A percentile compares a stretch with the other conserved stretches of the same genome.
Conservation (phyloP, 2,113 vertebrate species). For the Hylia prasina region DNA sequence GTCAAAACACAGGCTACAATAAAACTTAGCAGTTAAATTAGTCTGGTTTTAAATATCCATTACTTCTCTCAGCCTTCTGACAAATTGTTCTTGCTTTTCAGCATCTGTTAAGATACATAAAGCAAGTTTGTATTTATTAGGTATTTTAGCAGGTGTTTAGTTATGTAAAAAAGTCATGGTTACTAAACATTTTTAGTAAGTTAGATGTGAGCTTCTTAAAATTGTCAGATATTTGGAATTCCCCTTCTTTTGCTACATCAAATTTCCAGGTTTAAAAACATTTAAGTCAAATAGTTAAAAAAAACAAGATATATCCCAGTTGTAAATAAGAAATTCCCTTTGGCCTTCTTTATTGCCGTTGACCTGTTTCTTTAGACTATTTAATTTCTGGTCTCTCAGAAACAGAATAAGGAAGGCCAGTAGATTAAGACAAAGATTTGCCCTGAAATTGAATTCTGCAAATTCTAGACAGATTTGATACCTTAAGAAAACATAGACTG, state of each 20-base stretch:
- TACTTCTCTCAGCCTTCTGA: background rate
- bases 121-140: background rate
- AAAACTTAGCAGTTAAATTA: background rate
- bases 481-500: background rate
- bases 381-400: background rate
- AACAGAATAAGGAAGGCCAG: background rate
- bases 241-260: background rate
- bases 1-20: background rate
- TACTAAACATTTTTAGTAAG: background rate
- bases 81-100: background rate
- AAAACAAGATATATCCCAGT: background rate
- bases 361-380: background rate
- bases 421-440: background rate
- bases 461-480: background rate
- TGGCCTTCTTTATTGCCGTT: background rate
- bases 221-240: background rate
- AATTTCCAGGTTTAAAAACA: background rate
- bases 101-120: background rate
- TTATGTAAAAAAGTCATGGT: background rate
- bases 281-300: background rate
- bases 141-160: background rate
- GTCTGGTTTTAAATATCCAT: background rate
- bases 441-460: background rate
- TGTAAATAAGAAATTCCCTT: background rate
- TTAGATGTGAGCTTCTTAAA: background rate